phyloP scores from a whole-genome alignment of 2,113 vertebrate genomes.

The Gila orcuttii region DNA sequence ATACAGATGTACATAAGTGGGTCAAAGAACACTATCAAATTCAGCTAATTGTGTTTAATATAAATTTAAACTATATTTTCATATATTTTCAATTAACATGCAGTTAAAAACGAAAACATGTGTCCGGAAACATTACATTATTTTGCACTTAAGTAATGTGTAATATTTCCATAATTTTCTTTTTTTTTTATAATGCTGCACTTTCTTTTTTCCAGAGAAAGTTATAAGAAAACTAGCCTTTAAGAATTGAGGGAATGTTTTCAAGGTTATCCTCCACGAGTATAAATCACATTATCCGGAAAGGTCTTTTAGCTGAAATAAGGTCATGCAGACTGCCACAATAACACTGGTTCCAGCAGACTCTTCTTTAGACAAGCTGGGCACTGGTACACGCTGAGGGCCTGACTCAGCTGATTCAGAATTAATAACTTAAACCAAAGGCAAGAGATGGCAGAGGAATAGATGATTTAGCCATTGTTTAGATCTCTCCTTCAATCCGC shows the following conservation, averaged over 20 bases:
- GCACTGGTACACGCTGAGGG: conserved; percentile 66
- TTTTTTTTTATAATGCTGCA: neutral
- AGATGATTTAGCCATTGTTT: conserved; percentile 56
- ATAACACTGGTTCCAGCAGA: conserved; percentile 70
- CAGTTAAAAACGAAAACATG: neutral
- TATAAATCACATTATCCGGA: conserved; percentile 76
- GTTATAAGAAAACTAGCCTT: conserved; percentile 6
- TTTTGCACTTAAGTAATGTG: neutral
- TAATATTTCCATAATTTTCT: neutral
- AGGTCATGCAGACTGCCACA: conserved; percentile 72
- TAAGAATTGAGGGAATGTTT: conserved; percentile 64
- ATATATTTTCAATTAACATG: neutral
- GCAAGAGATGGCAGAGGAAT: conserved; percentile 59
- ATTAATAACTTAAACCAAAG: conserved; percentile 75
- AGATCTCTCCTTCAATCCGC: conserved; percentile 38
- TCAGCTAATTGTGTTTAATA: neutral
- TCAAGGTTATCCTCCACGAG: conserved; percentile 70
- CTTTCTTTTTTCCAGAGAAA: conserved; percentile 36
- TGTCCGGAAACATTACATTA: neutral
- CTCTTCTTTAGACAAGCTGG: conserved; percentile 62
- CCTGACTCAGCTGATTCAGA: conserved; percentile 72
- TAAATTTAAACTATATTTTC: neutral
- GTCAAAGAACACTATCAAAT: neutral
- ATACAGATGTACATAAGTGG: neutral
- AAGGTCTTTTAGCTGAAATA: conserved; percentile 71